Base-by-base conservation (phyloP, 1,140 invertebrate species). In the Listronotus bonariensis region DNA sequence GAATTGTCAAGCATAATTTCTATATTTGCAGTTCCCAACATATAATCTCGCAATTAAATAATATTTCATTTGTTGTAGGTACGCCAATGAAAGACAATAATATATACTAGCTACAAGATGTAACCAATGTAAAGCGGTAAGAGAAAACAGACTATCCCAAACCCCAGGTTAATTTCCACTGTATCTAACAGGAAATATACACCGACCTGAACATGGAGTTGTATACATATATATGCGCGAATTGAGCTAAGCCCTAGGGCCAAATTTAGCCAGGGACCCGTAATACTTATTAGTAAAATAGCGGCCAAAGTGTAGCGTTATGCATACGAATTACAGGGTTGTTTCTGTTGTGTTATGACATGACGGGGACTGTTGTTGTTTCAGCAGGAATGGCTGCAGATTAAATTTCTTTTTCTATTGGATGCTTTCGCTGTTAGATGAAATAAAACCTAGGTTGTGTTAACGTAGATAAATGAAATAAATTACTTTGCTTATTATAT, bases 281-380 rank as follows among this genome's bases (percentile, higher is more conserved):
- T 62, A 62, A 48, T 54, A 34, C 49, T 62, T 62, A 62, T 61
- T 51, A 61, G 58, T 46, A 15, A 52, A 49, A 59, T 48, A 38
- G 48, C 43, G 57, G 48, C 45, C 57, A 32, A 59, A 62, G 18
- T 48, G 60, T 53, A 62, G 49, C 60, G 40, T 46, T 62, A 55
- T 53, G 60, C 49, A 62, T 62, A 54, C 49, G 60, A 55, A 62
- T 53, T 62, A 38, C 60, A 45, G 49, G 36, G 20, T 43, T 62
- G 60, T 62, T 53, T 20, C 15, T 46, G 9, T 18, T 46, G 15
- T 18, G 43, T 46, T 46, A 18, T 26, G 57, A 60, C 46, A 51
- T 40, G 45, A 32, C 18, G 34, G 57, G 42, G 32, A 60, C 57
- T 60, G 41, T 49, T 18, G 57, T 60, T 38, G 38, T 60, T 60